phyloP scores from a whole-genome alignment of 2,113 vertebrate species.

The Pygoscelis antarcticus region DNA sequence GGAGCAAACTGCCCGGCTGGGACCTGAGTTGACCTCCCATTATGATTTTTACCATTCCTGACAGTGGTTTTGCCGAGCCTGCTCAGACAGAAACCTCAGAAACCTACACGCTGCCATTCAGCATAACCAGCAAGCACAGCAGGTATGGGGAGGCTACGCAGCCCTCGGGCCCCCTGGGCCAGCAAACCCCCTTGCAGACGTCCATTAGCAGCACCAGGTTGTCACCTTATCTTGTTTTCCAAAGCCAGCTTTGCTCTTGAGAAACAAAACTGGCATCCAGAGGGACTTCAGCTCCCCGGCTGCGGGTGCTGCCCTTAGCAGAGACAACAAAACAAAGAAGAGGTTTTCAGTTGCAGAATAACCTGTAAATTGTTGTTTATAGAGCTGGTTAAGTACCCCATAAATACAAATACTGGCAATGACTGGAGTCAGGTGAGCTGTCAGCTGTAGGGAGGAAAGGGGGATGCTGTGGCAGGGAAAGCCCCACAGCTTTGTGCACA shows the following conservation, averaged over 20 bases:
- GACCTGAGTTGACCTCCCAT: background rate
- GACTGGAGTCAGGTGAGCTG: background rate
- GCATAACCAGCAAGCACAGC: background rate
- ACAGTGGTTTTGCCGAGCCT: background rate
- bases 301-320: background rate
- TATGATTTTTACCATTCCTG: constrained; percentile 44
- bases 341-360: background rate
- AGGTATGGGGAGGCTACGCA: background rate
- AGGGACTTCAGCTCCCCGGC: background rate
- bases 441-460: background rate
- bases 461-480: background rate
- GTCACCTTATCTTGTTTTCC: background rate
- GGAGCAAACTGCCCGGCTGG: background rate
- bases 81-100: constrained; percentile 26
- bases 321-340: background rate
- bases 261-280: background rate
- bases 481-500: background rate
- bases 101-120: background rate
- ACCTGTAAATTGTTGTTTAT: background rate
- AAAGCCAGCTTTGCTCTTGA: background rate
- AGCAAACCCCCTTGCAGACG: background rate
- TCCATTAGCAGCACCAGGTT: background rate
- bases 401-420: background rate
- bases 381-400: background rate
- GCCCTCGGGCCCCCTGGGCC: background rate